A percentile compares a stretch with the other conserved stretches of the same genome.
Conservation (phyloP, 2,797 vertebrate genomes). For the Sebastes alutus region DNA sequence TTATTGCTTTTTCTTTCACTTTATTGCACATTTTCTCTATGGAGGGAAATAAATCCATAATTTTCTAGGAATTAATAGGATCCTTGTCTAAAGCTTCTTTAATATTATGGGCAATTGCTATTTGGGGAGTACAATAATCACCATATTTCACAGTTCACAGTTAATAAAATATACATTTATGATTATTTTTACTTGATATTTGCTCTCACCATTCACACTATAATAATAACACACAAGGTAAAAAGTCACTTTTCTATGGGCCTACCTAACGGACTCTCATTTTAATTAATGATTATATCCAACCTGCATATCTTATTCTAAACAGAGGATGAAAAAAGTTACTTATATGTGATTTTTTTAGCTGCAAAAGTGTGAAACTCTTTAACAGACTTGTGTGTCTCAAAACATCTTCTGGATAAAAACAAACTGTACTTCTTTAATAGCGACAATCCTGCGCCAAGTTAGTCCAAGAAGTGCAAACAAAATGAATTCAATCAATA, state of each 20-base stretch:
- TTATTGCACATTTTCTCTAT: not conserved
- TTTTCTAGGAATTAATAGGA: not conserved
- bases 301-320: not conserved
- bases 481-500: slow-evolving; percentile 36
- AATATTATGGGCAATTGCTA: not conserved
- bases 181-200: not conserved
- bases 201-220: not conserved
- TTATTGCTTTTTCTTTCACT: not conserved
- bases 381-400: not conserved
- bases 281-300: not conserved
- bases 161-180: not conserved
- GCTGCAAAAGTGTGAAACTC: not conserved
- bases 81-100: not conserved
- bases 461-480: not conserved
- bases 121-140: not conserved
- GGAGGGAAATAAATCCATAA: not conserved
- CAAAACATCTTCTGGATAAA: not conserved
- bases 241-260: not conserved
- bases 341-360: not conserved
- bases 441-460: not conserved
- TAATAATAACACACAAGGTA: not conserved
- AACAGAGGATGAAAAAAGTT: not conserved
- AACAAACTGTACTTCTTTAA: too few relatives aligned
- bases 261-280: not conserved
- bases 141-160: not conserved